Conservation (phyloP, 2,888 invertebrate species). For the Dicroscelio sp. region DNA sequence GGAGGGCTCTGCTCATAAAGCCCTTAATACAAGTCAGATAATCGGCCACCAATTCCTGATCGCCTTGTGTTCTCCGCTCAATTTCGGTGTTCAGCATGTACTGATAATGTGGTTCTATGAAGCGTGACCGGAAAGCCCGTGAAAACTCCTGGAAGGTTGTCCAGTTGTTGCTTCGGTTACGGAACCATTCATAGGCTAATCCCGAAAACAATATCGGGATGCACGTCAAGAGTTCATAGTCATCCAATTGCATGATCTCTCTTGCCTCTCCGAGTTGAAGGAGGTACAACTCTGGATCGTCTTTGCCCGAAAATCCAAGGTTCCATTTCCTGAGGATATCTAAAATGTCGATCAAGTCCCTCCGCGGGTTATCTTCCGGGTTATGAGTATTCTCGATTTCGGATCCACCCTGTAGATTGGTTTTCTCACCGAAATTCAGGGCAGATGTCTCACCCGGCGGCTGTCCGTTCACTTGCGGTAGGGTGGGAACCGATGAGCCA, state of each 20-base stretch:
- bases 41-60: background rate
- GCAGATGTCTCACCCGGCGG: too few species aligned
- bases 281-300: constrained; percentile 33
- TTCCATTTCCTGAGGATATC: background rate
- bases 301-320: constrained; percentile 2
- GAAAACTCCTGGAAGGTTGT: background rate
- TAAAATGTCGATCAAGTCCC: too few species aligned
- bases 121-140: background rate
- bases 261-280: background rate
- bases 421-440: too few species aligned
- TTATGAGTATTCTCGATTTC: too few species aligned
- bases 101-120: background rate
- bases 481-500: too few species aligned
- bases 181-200: constrained; percentile 35
- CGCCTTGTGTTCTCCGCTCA: background rate
- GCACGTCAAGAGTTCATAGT: background rate
- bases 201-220: background rate
- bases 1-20: background rate
- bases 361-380: too few species aligned
- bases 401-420: too few species aligned
- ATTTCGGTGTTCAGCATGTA: background rate
- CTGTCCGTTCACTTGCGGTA: too few species aligned
- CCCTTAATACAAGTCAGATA: constrained; percentile 13
- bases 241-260: background rate
- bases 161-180: background rate